A percentile compares a stretch with the other conserved stretches of the same genome.
Evolutionary conservation across 2,888 invertebrate genomes (phyloP).

Genomic region (Melieria omissa): DNA sequence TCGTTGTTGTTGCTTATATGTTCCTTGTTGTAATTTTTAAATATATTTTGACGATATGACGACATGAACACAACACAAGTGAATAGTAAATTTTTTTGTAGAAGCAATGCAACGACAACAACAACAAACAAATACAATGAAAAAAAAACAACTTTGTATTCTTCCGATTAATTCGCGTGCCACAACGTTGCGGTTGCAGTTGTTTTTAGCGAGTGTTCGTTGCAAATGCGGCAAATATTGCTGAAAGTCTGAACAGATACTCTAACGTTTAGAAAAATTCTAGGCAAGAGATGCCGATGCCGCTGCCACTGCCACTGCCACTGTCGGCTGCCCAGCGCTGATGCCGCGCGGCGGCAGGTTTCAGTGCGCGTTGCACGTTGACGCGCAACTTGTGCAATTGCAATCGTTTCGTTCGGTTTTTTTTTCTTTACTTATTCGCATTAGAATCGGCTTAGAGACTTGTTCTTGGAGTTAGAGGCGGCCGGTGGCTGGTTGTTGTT

Average conservation of each 20-base stretch:
- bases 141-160: conserved; percentile 15
- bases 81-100: too few species aligned
- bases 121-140: neutral
- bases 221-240: conserved; percentile 64
- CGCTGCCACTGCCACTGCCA: conserved; percentile 6
- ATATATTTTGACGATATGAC: too few species aligned
- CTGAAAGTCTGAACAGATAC: conserved; percentile 58
- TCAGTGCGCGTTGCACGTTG: neutral
- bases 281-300: conserved; percentile 1
- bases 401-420: conserved; percentile 33
- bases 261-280: neutral
- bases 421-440: conserved; percentile 31
- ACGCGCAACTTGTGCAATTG: conserved; percentile 21
- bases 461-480: conserved; percentile 41
- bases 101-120: too few species aligned
- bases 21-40: too few species aligned
- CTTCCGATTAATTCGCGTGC: conserved; percentile 63
- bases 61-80: too few species aligned
- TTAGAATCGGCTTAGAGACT: conserved; percentile 57
- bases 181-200: conserved; percentile 66
- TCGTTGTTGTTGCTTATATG: too few species aligned
- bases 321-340: conserved; percentile 19
- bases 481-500: conserved; percentile 25
- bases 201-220: conserved; percentile 66
- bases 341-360: conserved; percentile 1